Conservation (phyloP, 1,140 invertebrate genomes). For the Ceratina japonica region DNA sequence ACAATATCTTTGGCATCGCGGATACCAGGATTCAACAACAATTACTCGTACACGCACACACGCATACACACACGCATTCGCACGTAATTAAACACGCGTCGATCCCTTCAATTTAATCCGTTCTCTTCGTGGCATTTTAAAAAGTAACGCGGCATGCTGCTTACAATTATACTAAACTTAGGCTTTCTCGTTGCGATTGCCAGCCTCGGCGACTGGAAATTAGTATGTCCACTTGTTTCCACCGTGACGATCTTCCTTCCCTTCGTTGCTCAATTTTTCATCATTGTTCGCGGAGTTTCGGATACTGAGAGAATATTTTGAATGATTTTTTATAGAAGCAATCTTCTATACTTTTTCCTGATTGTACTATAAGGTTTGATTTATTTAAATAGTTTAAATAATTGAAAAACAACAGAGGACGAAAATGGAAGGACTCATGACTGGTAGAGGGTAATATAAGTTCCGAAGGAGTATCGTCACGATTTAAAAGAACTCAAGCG, state of each 20-base stretch:
- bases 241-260: conserved; percentile 8
- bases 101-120: conserved; percentile 41
- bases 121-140: conserved; percentile 3
- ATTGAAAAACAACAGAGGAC: not conserved
- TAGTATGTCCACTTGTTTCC: not conserved
- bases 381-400: too few relatives aligned
- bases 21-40: conserved; percentile 61
- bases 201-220: conserved; percentile 12
- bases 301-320: not conserved
- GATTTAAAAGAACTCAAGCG: conserved; percentile 27
- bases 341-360: too few relatives aligned
- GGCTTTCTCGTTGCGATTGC: conserved; percentile 15
- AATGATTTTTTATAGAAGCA: not conserved
- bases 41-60: conserved; percentile 27
- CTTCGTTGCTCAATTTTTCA: not conserved
- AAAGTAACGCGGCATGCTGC: conserved; percentile 49
- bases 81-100: conserved; percentile 31
- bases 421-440: not conserved
- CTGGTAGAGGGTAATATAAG: not conserved
- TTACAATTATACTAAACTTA: conserved; percentile 45
- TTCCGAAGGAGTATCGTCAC: conserved; percentile 4
- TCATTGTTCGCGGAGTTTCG: not conserved
- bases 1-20: conserved; percentile 65
- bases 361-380: too few relatives aligned
- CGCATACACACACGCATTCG: conserved; percentile 11